Conservation (phyloP, 2,113 vertebrate genomes). For the Ariopsis seemanni region DNA sequence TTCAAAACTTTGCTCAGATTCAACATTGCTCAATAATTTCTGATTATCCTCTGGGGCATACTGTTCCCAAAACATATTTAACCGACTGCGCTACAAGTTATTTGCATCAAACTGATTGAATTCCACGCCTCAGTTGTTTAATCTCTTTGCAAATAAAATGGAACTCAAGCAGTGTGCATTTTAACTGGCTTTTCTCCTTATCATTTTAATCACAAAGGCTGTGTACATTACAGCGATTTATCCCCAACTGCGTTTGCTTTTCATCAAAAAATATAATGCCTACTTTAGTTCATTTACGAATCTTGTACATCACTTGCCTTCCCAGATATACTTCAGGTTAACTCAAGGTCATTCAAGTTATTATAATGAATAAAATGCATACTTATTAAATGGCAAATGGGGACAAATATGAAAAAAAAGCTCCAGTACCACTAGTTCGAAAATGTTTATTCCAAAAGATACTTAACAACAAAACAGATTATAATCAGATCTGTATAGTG, state of each 20-base stretch:
- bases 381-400: neutral
- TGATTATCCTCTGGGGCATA: constrained; percentile 17
- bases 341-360: neutral
- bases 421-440: neutral
- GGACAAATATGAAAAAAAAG: neutral
- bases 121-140: constrained; percentile 25
- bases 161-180: constrained; percentile 17
- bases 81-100: constrained; percentile 28
- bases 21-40: constrained; percentile 6
- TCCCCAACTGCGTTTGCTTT: neutral
- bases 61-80: constrained; percentile 17
- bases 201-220: constrained; percentile 6
- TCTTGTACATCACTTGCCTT: constrained; percentile 2
- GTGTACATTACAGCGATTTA: constrained; percentile 7
- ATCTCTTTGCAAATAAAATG: constrained; percentile 40
- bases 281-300: neutral
- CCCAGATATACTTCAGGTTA: neutral
- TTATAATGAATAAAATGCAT: neutral
- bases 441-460: neutral
- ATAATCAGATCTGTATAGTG: neutral
- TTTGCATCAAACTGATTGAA: constrained; percentile 37
- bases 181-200: constrained; percentile 31
- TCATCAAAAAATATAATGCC: constrained; percentile 23
- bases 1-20: neutral
- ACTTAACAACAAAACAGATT: neutral